These are phyloP conservation scores for Spialia ferax DNA, from an alignment of 2,888 invertebrate genomes.

Conservation along the genomic window DNA sequence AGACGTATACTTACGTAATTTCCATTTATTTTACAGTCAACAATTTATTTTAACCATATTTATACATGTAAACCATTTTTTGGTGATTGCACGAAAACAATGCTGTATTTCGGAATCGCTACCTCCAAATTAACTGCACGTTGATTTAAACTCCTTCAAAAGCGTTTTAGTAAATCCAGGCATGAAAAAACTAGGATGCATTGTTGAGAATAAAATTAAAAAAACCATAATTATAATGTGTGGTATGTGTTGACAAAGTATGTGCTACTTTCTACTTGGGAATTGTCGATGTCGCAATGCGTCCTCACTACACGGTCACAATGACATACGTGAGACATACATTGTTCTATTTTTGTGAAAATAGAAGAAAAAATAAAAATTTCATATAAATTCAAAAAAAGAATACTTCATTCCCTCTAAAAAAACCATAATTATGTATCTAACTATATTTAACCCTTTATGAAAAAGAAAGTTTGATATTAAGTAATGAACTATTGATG, in stretches of 20 bases:
- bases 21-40: background rate
- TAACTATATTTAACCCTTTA: too few relatives aligned
- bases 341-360: background rate
- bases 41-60: background rate
- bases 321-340: background rate
- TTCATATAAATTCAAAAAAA: too few relatives aligned
- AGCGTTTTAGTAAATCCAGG: background rate
- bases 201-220: background rate
- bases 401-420: too few relatives aligned
- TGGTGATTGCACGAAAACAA: constrained; percentile 9
- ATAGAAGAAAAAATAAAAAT: too few relatives aligned
- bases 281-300: constrained; percentile 55
- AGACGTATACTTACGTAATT: background rate
- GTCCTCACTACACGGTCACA: background rate
- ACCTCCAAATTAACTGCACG: background rate
- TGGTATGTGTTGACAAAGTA: constrained; percentile 9
- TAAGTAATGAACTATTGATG: too few relatives aligned
- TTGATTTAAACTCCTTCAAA: background rate
- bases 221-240: background rate
- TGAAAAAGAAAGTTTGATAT: too few relatives aligned
- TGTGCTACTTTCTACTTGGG: constrained; percentile 59
- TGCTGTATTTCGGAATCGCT: background rate
- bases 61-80: background rate
- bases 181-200: background rate
- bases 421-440: too few relatives aligned